Conservation (phyloP, 2,113 vertebrate genomes). For the Stegostoma tigrinum region DNA sequence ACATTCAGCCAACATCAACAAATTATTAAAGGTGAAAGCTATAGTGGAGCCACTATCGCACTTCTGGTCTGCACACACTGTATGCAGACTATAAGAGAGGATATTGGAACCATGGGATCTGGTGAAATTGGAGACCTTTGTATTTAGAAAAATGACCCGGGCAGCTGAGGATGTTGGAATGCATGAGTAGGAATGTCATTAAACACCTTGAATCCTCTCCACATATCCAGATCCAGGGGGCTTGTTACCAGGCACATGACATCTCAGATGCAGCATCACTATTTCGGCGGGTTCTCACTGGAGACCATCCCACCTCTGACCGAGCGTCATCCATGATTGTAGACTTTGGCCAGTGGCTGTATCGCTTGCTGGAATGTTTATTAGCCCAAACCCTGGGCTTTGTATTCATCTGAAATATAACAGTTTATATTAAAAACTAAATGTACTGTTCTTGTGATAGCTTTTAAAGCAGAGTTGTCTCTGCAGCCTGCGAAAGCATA, state of each 20-base stretch:
- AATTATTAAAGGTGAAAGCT: background rate
- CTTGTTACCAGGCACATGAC: conserved; percentile 62
- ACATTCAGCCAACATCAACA: background rate
- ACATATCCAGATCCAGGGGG: background rate
- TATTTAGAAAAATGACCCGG: background rate
- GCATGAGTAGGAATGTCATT: background rate
- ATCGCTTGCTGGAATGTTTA: conserved; percentile 47
- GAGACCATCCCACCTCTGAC: conserved; percentile 62
- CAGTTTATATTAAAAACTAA: background rate
- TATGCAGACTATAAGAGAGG: background rate
- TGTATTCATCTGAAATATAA: conserved; percentile 57
- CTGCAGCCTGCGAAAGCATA: background rate
- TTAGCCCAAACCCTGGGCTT: conserved; percentile 56
- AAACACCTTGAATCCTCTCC: background rate
- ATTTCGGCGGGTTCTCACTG: conserved; percentile 54
- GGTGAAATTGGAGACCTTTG: background rate
- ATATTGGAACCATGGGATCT: background rate
- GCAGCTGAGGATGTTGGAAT: background rate
- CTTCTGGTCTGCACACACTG: background rate
- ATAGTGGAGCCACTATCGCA: background rate
- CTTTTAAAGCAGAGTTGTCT: background rate
- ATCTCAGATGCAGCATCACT: conserved; percentile 67
- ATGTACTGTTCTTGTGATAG: background rate
- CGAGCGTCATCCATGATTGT: conserved; percentile 50
- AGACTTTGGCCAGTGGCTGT: conserved; percentile 43